Conservation (phyloP, 2,888 invertebrate species). For the Dascillus cervinus region DNA sequence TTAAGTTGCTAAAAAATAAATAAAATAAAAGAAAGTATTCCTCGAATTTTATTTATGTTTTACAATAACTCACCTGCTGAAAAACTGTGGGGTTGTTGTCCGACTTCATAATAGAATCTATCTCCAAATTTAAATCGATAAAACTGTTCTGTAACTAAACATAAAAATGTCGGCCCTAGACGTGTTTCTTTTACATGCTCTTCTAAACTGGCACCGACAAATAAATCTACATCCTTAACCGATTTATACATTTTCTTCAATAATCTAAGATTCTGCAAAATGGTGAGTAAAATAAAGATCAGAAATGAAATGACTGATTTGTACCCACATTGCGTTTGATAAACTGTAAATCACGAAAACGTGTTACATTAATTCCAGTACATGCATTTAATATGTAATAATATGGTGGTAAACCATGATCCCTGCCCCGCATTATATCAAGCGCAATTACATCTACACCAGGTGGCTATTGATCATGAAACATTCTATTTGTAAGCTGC, state of each 20-base stretch:
- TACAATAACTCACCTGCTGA: conserved; percentile 40
- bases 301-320: too few relatives aligned
- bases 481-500: too few relatives aligned
- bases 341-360: too few relatives aligned
- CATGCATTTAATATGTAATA: conserved; percentile 67
- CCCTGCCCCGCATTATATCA: conserved; percentile 65
- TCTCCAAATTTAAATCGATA: conserved; percentile 57
- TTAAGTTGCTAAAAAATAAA: too few relatives aligned
- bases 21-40: too few relatives aligned
- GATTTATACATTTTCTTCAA: conserved; percentile 49
- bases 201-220: conserved; percentile 65
- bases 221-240: conserved; percentile 68
- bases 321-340: too few relatives aligned
- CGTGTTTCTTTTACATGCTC: conserved; percentile 51
- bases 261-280: too few relatives aligned
- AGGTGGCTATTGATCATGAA: too few relatives aligned
- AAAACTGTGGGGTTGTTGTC: conserved; percentile 43
- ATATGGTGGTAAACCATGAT: conserved; percentile 61
- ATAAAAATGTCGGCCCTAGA: conserved; percentile 64
- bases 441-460: too few relatives aligned
- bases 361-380: too few relatives aligned
- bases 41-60: too few relatives aligned
- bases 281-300: too few relatives aligned
- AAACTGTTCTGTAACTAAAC: conserved; percentile 69
- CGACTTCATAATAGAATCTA: conserved; percentile 66